Evolutionary conservation across 2,113 vertebrate species (phyloP), one percentile per base, ranked within the genome.

Genomic region (Cynoglossus semilaevis): DNA sequence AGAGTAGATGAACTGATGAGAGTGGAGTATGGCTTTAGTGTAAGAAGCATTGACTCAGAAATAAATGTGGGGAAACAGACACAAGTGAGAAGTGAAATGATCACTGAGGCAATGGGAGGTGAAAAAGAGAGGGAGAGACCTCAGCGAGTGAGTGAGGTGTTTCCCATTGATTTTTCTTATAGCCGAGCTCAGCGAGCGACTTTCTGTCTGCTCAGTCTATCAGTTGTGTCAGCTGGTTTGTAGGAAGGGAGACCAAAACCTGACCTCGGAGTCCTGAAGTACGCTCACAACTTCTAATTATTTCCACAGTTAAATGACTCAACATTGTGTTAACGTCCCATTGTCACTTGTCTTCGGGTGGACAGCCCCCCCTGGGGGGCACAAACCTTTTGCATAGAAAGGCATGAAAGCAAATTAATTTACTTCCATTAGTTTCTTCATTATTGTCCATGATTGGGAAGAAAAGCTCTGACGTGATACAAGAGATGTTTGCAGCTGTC

Each of bases 131-230:
- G n/a, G 16, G 36, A 8, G 5, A 41, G n/a, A 15, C 11, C 38
- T 14, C 17, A 40, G 42, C 18, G 40, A 43, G 52, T 51, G 36
- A 69, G 64, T 63, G 41, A 58, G 13, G 58, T 52, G 62, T 69
- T 72, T 69, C 54, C 45, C 61, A 82, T 79, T 67, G 74, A 84
- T 72, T 77, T 70, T 15, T 41, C 55, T 70, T 40, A 16, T 9
- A 54, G 48, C 8, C 55, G 12, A 43, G 76, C 68, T 72, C 58
- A 67, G 49, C 57, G 55, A 63, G 58, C n/a, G 36, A 58, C 53
- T 37, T 38, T 50, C 54, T 48, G 70, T 51, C 47, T 59, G 50
- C 48, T 22, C 10, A 9, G 58, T 29, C 42, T 7, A 17, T 70
- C 77, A 57, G 80, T 29, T 80, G 72, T 18, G 58, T 48, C 52